Base-by-base conservation (phyloP, 2,113 vertebrate species). In the Panthera uncia region DNA sequence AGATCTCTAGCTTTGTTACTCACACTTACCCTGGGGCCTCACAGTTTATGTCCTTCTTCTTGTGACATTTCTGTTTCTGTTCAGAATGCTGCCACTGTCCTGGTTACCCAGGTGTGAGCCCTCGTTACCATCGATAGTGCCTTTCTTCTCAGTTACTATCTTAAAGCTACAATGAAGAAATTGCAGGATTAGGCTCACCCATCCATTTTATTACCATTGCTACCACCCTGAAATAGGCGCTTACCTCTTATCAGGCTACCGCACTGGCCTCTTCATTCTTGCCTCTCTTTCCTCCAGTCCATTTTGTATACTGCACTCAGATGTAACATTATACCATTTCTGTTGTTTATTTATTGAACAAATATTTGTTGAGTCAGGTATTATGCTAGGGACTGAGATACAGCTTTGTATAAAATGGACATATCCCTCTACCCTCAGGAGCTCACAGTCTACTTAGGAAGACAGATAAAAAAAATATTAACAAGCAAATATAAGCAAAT, bases 301-400 rank as follows among this genome's bases (percentile, higher is more conserved):
- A 38, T 71, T 96, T 87, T 92, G 29, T 55, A 86, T 4, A 52
- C 31, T 65, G 68, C 76, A 86, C 21, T 92, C 84, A 97, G 65
- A 84, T 89, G 68, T 76, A 84, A n/a, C 52, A 36, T 88, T 88
- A 91, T 89, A 57, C n/a, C 63, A 31, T 91, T 93, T 86, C 50
- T 21, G 7, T 81, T 92, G 71, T n/a, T 41, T 94, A n/a, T 76
- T 82, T 96, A 86, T 68, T 84, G 80, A 94, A 9, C 57, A 68
- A 41, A 36, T 87, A 82, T 85, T 81, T 92, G 65, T 52, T 94
- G 33, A 92, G 21, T 65, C 65, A 16, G 65, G 23, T 52, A 19
- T n/a, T 92, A 0, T 83, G 7, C 81, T 87, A 38, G 50, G 8
- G 69, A 7, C 23, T 94, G 5, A 36, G n/a, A 63, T 74, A 27